These are phyloP conservation scores for Agonopterix alstromeriana DNA, from an alignment of 2,888 invertebrate genomes.

Conservation along the genomic window DNA sequence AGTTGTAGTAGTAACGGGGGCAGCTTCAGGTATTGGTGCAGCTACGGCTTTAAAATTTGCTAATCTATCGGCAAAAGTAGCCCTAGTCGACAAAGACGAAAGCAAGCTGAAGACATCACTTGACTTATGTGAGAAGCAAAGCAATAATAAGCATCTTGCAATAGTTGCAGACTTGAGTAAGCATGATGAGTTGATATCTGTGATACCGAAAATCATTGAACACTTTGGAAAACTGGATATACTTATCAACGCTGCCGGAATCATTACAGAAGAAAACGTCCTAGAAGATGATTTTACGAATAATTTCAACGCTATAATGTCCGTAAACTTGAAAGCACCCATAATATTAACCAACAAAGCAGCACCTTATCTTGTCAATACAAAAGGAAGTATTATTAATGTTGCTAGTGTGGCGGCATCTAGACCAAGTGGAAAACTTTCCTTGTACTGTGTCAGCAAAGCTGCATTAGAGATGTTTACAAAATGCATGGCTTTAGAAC, in stretches of 20 bases:
- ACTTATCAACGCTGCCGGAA: conserved; percentile 88
- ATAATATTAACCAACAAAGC: conserved; percentile 86
- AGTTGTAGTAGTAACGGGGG: conserved; percentile 50
- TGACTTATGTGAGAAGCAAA: conserved; percentile 25
- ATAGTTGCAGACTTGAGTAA: conserved; percentile 78
- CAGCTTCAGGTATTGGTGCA: conserved; percentile 52
- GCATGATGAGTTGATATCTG: conserved; percentile 76
- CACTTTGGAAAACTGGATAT: conserved; percentile 83
- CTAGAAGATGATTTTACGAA: conserved; percentile 86
- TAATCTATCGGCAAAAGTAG: conserved; percentile 34
- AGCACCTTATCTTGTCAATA: conserved; percentile 84
- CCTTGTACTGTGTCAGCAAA: conserved; percentile 56
- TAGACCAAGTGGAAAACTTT: conserved; percentile 35
- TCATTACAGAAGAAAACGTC: conserved; percentile 66
- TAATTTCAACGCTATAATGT: conserved; percentile 88
- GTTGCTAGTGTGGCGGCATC: conserved; percentile 69
- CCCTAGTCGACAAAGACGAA: conserved; percentile 41
- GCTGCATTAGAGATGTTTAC: conserved; percentile 57
- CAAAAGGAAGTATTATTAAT: conserved; percentile 90
- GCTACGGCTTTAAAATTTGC: conserved; percentile 39
- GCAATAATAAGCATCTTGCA: conserved; percentile 29
- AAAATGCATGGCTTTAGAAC: conserved; percentile 48
- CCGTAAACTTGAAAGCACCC: conserved; percentile 85
- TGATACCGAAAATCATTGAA: conserved; percentile 79
- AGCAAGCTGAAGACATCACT: conserved; percentile 27